These are phyloP conservation scores for Pseudorectes ferrugineus DNA, from an alignment of 2,113 vertebrate species.

Conservation along the genomic window DNA sequence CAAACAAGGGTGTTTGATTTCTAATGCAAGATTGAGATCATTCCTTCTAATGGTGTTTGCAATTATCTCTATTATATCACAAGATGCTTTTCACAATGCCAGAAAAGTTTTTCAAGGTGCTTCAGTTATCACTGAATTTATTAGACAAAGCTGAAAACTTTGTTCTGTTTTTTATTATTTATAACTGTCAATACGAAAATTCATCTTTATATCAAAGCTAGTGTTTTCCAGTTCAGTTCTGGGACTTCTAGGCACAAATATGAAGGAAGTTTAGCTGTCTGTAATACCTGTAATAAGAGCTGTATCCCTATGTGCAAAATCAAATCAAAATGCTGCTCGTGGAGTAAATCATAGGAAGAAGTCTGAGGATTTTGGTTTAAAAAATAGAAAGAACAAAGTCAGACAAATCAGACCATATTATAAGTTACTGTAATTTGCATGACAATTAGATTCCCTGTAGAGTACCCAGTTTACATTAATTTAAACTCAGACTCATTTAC, in stretches of 20 bases:
- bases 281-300: not conserved
- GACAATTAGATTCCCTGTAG: not conserved
- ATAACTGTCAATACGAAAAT: not conserved
- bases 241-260: not conserved
- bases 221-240: not conserved
- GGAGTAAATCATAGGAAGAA: not conserved
- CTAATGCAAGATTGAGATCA: not conserved
- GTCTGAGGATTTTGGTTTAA: not conserved
- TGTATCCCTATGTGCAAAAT: not conserved
- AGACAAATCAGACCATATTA: not conserved
- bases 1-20: not conserved
- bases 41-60: conserved; percentile 2
- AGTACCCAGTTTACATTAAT: not conserved
- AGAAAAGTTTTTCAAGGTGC: not conserved
- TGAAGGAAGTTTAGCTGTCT: not conserved
- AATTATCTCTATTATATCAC: not conserved
- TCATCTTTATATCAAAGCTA: not conserved
- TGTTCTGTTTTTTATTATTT: not conserved
- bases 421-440: not conserved
- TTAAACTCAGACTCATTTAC: not conserved
- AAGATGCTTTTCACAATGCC: not conserved
- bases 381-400: not conserved
- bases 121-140: not conserved
- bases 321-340: not conserved
- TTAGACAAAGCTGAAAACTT: not conserved